These are phyloP conservation scores for Pelosia muscerda DNA, from an alignment of 2,888 invertebrate genomes.

Conservation along the genomic window DNA sequence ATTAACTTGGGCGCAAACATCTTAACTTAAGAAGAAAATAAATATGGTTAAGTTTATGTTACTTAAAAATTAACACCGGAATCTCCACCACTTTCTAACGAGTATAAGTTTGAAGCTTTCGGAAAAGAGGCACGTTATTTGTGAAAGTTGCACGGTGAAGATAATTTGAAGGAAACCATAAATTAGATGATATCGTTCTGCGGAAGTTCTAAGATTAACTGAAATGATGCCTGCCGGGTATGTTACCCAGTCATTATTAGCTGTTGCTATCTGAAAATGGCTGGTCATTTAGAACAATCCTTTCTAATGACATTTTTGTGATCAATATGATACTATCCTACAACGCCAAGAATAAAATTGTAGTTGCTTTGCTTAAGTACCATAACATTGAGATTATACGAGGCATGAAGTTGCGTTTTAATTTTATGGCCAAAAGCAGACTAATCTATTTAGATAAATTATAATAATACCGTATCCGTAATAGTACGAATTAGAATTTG, in stretches of 20 bases:
- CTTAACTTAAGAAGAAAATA: neutral
- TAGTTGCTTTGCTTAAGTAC: neutral
- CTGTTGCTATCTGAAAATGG: slow-evolving; percentile 12
- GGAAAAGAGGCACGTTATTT: slow-evolving; percentile 11
- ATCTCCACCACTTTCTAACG: neutral
- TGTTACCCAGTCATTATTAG: slow-evolving; percentile 18
- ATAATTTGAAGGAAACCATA: slow-evolving; percentile 25
- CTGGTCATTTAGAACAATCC: slow-evolving; percentile 4
- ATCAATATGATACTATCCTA: neutral
- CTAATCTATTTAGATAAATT: neutral
- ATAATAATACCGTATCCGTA: neutral
- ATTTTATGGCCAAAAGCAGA: neutral
- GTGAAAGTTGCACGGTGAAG: slow-evolving; percentile 17
- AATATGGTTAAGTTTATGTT: neutral
- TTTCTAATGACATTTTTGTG: slow-evolving; percentile 13
- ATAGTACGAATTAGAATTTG: too few relatives aligned
- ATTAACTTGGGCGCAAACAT: neutral
- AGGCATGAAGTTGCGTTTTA: neutral
- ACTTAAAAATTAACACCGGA: neutral
- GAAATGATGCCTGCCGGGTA: slow-evolving; percentile 18
- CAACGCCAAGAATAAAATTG: neutral
- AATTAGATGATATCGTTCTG: slow-evolving; percentile 22
- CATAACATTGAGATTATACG: neutral
- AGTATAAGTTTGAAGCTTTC: neutral
- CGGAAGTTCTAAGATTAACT: slow-evolving; percentile 21